Base-by-base conservation (phyloP, 2,113 vertebrate species). In the Alethe diademata region DNA sequence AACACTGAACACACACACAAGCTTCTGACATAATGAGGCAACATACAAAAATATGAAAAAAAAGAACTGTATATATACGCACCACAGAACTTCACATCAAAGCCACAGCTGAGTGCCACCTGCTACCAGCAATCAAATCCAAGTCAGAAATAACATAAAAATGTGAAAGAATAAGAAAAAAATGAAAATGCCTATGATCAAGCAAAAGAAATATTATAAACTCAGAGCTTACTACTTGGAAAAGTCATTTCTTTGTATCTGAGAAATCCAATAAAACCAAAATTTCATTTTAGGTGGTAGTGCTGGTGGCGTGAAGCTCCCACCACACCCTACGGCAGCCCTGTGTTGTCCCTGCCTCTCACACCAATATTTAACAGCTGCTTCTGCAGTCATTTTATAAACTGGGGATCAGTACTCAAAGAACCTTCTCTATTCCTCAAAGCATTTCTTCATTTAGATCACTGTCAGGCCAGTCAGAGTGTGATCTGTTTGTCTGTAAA, bases 261-360 rank as follows among this genome's bases (percentile, higher is more conserved):
- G 36, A 84, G 12, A 81, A 69, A 69, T 33, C 19, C 4, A 87
- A 7, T 48, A 71, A 67, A 87, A 14, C 3, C 26, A 40, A 45
- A 25, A 51, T 56, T 64, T 64, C 7, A 18, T 58, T 87, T 47
- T 12, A 40, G n/a, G 31, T 31, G 17, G 19, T 35, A 47, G 36
- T 56, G 73, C 53, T 64, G 57, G 24, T 19, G 6, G 6, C 28
- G 36, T 28, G 40, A 81, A 57, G 11, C 31, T 87, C 40, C 57
- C 33, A 36, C 26, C 40, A 54, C 36, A 24, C 3, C 35, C 13
- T 19, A 19, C 0, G 0, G 29, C 61, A 89, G 65, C 19, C 60
- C 69, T 33, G 19, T 16, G 11, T 35, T 42, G 24, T 47, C n/a
- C 38, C 61, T 72, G 26, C 38, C 38, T n/a, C 33, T 50, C 24